Evolutionary conservation across 1,140 invertebrate genomes (phyloP), one percentile per base, ranked within the genome.

Genomic region (Leptoteleia sp.): DNA sequence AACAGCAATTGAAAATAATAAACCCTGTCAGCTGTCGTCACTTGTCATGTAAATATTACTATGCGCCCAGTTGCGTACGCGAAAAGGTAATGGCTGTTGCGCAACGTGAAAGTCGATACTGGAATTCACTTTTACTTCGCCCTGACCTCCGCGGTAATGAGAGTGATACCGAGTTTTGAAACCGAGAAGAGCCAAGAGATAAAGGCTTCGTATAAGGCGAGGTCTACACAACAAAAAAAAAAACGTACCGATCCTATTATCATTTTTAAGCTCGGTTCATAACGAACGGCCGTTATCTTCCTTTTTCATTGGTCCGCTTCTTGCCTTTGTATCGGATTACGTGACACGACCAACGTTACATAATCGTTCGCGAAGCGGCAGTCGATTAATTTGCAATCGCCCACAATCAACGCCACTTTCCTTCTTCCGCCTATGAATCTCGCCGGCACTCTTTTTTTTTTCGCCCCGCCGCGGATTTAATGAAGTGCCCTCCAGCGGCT

Each of bases 101-200:
- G 65, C 43, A 75, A 79, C 22, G 64, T 79, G 77, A 79, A 79
- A 79, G 77, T 70, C 45, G 65, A 67, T 72, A 71, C 65, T 57
- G 68, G 70, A 79, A 73, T 79, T 64, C 35, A 71, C 71, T 79
- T 71, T 79, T 79, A 79, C 71, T 75, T 75, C 55, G 76, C 64
- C 76, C 57, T 79, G 70, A 79, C 62, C 70, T 79, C 70, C 43
- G 52, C 38, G 35, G 38, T 50, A 64, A 79, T 55, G 57, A 61
- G 57, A 70, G 43, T 67, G 67, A 78, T 50, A 52, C 11, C 25
- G 13, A 0, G n/a, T 47, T 57, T 19, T 29, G 38, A 29, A 43
- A 29, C 1, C 13, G 27, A 29, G 3, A 16, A 1, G 12, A 31
- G 8, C 12, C n/a, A n/a, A n/a, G 25, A 29, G 25, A 31, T 19